Conservation (phyloP, 37 sponge, comb jelly and placozoan species). For the Trichoplax adhaerens region DNA sequence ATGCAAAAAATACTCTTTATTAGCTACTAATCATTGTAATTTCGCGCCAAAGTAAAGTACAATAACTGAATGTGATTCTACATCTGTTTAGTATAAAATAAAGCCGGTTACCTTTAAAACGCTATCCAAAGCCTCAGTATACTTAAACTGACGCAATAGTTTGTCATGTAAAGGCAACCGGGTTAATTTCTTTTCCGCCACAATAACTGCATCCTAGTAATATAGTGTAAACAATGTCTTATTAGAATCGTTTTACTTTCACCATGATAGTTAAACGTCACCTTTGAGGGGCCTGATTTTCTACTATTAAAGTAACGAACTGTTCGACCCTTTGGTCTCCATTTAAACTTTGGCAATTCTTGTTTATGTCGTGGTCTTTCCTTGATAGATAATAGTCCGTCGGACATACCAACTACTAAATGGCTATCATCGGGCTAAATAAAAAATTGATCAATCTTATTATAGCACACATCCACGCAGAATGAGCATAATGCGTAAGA, state of each 20-base stretch:
- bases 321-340: conserved; percentile 17
- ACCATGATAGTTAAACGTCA: too few relatives aligned
- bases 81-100: too few relatives aligned
- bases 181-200: conserved; percentile 19
- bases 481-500: background rate
- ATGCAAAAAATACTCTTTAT: too few relatives aligned
- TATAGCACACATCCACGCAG: background rate
- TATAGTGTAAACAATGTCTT: background rate
- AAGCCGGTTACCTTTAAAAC: conserved; percentile 25
- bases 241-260: too few relatives aligned
- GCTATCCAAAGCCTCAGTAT: conserved; percentile 66
- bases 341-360: background rate
- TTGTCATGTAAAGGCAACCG: conserved; percentile 39
- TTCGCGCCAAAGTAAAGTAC: too few relatives aligned
- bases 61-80: too few relatives aligned
- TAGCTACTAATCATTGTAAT: too few relatives aligned
- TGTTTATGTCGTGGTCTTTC: conserved; percentile 5
- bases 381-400: conserved; percentile 53
- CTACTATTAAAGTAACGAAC: conserved; percentile 62
- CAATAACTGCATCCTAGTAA: conserved; percentile 32
- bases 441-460: background rate
- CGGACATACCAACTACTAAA: conserved; percentile 84
- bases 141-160: conserved; percentile 61
- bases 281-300: background rate
- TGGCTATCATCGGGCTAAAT: conserved; percentile 68